Conservation (phyloP, 2,797 vertebrate species). For the Carcharodon carcharias region DNA sequence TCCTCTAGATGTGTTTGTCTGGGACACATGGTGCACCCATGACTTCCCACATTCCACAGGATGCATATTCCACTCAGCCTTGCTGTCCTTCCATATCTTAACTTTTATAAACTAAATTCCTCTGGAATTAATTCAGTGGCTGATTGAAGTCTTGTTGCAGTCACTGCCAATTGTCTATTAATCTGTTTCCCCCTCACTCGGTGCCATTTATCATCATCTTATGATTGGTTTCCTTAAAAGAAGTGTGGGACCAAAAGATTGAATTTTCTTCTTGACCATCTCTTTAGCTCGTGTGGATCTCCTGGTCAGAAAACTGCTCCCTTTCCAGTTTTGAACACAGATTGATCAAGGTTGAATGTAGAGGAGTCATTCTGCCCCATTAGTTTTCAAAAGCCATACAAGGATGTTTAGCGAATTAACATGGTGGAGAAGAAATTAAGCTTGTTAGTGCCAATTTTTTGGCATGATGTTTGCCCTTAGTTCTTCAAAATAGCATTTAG, state of each 20-base stretch:
- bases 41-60: no score
- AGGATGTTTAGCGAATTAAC: not conserved
- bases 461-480: no score
- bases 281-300: not conserved
- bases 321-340: not conserved
- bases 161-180: not conserved
- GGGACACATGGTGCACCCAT: no score
- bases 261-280: not conserved
- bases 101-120: not conserved
- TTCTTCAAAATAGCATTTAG: no score
- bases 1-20: no score
- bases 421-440: no score
- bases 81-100: no score
- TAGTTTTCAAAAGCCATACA: not conserved
- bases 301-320: not conserved
- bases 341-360: not conserved
- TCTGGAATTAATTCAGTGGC: not conserved
- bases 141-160: not conserved
- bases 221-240: no score
- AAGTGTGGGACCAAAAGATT: not conserved
- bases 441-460: no score
- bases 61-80: no score
- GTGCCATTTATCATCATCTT: not conserved
- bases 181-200: not conserved
- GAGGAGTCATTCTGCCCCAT: not conserved